Evolutionary conservation across 2,113 vertebrate species (phyloP).

Genomic region (Corydoras sp.): DNA sequence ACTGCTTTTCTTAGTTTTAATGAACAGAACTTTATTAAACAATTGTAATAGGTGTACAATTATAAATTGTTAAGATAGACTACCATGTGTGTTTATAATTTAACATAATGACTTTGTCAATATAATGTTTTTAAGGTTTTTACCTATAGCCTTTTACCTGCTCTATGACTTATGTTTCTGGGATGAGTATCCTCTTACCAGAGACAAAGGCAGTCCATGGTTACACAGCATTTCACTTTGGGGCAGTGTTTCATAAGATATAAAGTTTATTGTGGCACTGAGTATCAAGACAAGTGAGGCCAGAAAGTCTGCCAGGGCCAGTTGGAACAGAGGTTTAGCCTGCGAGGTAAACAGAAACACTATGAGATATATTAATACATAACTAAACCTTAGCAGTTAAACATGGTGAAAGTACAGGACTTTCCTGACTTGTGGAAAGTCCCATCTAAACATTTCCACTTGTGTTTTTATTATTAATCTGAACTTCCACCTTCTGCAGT

Average conservation of each 20-base stretch:
- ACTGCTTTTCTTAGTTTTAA: no score
- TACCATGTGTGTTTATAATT: no score
- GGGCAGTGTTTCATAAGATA: conserved; percentile 5
- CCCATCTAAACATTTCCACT: no score
- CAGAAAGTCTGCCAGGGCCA: conserved; percentile 70
- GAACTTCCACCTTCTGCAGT: no score
- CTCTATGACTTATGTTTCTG: neutral
- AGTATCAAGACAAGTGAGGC: conserved; percentile 57
- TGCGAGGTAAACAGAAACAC: conserved; percentile 24
- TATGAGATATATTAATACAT: neutral
- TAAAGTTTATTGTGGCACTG: conserved; percentile 55
- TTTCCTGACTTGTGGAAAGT: no score
- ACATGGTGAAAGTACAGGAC: conserved; percentile 33
- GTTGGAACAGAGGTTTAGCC: conserved; percentile 66
- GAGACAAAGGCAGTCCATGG: conserved; percentile 59
- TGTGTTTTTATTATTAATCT: no score
- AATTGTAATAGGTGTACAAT: no score
- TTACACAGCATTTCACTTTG: conserved; percentile 48
- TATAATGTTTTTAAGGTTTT: neutral
- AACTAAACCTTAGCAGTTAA: neutral
- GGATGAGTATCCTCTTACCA: conserved; percentile 56
- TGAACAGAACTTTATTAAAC: no score
- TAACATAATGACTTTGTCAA: neutral
- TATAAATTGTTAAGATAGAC: no score
- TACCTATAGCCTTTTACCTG: neutral